phyloP scores from a whole-genome alignment of 2,888 invertebrate genomes.

The Caenorhabditis imperialis region DNA sequence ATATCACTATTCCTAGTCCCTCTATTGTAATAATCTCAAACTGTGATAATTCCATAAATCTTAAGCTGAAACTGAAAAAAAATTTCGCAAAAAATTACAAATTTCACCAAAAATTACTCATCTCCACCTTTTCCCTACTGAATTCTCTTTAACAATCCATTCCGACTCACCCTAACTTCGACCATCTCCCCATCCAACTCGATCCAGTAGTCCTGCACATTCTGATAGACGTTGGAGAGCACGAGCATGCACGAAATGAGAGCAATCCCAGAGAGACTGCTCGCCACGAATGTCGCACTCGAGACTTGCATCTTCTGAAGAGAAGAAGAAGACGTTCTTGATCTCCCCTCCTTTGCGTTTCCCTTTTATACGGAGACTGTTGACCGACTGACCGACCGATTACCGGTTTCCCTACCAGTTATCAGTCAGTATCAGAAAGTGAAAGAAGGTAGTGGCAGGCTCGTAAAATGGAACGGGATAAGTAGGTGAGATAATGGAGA shows the following conservation, averaged over 20 bases:
- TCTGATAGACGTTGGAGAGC: constrained; percentile 52
- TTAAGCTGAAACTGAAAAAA: too few relatives aligned
- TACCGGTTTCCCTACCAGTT: constrained; percentile 28
- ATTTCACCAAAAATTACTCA: too few relatives aligned
- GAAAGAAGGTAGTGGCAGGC: constrained; percentile 36
- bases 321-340: constrained; percentile 8
- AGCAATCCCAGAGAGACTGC: constrained; percentile 57
- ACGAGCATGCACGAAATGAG: constrained; percentile 53
- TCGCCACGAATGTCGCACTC: constrained; percentile 58
- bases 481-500: constrained; percentile 23
- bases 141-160: too few relatives aligned
- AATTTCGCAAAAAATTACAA: too few relatives aligned
- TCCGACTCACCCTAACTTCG: constrained; percentile 38
- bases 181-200: constrained; percentile 63
- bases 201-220: constrained; percentile 60
- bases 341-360: neutral
- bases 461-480: constrained; percentile 26
- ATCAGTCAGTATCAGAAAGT: neutral
- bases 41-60: too few relatives aligned
- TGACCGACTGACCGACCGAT: constrained; percentile 37
- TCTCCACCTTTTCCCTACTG: too few relatives aligned
- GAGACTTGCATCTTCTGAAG: constrained; percentile 64
- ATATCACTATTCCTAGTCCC: too few relatives aligned
- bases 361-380: constrained; percentile 38
- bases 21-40: too few relatives aligned